These are phyloP conservation scores for Entelurus aequoreus DNA, from an alignment of 2,113 vertebrate genomes.

Conservation along the genomic window DNA sequence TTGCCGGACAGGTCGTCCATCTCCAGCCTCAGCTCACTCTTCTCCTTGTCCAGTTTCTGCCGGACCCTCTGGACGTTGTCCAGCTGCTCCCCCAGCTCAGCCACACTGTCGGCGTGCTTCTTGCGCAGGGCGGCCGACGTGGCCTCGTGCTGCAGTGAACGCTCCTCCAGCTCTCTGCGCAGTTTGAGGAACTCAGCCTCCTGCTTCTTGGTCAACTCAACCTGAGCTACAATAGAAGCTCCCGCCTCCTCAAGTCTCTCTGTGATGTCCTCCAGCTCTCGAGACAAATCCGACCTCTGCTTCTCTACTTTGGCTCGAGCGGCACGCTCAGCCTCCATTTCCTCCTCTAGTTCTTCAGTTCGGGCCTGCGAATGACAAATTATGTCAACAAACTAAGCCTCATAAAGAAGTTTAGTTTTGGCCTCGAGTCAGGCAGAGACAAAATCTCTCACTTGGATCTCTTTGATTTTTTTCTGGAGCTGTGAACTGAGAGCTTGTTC, in stretches of 20 bases:
- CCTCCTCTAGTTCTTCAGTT: slow-evolving; percentile 70
- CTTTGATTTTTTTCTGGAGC: slow-evolving; percentile 60
- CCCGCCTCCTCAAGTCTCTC: slow-evolving; percentile 85
- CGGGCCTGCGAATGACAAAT: slow-evolving; percentile 46
- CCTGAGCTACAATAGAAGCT: slow-evolving; percentile 39
- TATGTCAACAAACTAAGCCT: background rate
- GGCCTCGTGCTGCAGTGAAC: slow-evolving; percentile 71
- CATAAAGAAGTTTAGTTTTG: background rate
- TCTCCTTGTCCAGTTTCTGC: slow-evolving; percentile 66
- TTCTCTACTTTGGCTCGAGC: slow-evolving; percentile 61
- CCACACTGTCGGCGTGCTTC: slow-evolving; percentile 67
- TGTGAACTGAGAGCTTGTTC: slow-evolving; percentile 47
- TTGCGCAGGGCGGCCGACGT: slow-evolving; percentile 64
- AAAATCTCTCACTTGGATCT: slow-evolving; percentile 28
- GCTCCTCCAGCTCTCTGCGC: slow-evolving; percentile 72
- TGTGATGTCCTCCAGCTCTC: slow-evolving; percentile 88
- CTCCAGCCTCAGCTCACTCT: slow-evolving; percentile 70
- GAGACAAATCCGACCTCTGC: slow-evolving; percentile 65
- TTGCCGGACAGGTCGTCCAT: slow-evolving; percentile 60
- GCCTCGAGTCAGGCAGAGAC: background rate
- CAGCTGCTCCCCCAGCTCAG: slow-evolving; percentile 69
- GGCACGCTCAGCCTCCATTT: slow-evolving; percentile 62
- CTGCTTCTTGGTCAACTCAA: slow-evolving; percentile 69
- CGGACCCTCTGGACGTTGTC: slow-evolving; percentile 69
- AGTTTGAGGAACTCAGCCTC: slow-evolving; percentile 74